Conservation (phyloP, 2,888 invertebrate species). For the Drosophila eohydei region DNA sequence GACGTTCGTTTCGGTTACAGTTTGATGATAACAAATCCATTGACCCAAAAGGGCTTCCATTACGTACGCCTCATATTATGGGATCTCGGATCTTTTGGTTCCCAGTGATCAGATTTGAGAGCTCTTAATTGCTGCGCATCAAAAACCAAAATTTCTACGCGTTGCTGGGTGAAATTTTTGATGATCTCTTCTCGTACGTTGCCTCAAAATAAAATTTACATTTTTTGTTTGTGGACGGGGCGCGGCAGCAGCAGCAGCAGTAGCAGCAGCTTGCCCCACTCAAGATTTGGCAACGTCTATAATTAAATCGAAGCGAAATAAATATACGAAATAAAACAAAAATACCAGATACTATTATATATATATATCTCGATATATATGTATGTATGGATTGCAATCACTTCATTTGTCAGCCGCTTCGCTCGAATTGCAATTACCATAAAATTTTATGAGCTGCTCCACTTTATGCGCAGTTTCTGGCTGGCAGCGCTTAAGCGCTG, state of each 20-base stretch:
- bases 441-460: slow-evolving; percentile 79
- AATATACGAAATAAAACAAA: slow-evolving; percentile 31
- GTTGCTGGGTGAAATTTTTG: slow-evolving; percentile 47
- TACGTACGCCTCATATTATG: slow-evolving; percentile 69
- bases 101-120: slow-evolving; percentile 50
- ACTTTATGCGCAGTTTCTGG: slow-evolving; percentile 63
- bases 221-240: slow-evolving; percentile 46
- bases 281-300: slow-evolving; percentile 60
- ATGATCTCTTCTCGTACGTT: slow-evolving; percentile 27
- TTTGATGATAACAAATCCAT: slow-evolving; percentile 76
- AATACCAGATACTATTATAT: slow-evolving; percentile 3
- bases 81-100: slow-evolving; percentile 42
- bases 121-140: slow-evolving; percentile 55
- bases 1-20: slow-evolving; percentile 78
- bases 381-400: slow-evolving; percentile 36
- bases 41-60: slow-evolving; percentile 75
- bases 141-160: slow-evolving; percentile 44
- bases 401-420: slow-evolving; percentile 75
- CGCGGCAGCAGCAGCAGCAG: slow-evolving; percentile 50
- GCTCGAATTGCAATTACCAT: slow-evolving; percentile 77
- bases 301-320: slow-evolving; percentile 69
- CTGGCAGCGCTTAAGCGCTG: slow-evolving; percentile 65
- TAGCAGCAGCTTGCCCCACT: slow-evolving; percentile 40
- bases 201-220: slow-evolving; percentile 36
- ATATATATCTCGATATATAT: slow-evolving; percentile 4